Percentiles rank a stretch among this genome's conserved stretches.
These are phyloP conservation scores for Ceyx erithaca DNA, from an alignment of 2,797 vertebrate genomes.

Conservation along the genomic window DNA sequence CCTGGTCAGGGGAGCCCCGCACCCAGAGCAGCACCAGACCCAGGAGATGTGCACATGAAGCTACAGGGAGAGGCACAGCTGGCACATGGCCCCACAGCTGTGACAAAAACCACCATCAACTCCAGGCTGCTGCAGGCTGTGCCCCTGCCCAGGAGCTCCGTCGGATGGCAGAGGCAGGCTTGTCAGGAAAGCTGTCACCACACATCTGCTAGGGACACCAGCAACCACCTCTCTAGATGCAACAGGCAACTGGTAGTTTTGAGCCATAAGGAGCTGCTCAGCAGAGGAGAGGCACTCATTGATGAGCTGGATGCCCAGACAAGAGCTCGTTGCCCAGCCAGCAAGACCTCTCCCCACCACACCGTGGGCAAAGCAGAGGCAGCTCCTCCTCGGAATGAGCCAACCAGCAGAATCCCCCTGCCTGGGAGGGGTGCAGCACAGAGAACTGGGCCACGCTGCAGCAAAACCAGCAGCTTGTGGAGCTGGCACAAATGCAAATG, in stretches of 20 bases:
- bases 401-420: background rate
- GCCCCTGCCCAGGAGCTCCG: background rate
- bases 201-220: background rate
- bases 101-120: background rate
- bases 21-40: background rate
- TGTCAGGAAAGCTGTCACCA: background rate
- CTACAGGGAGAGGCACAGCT: background rate
- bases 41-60: fast-evolving
- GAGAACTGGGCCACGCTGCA: background rate
- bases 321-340: fast-evolving
- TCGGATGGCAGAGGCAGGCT: background rate
- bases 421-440: background rate
- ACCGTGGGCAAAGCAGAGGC: background rate
- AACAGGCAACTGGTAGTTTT: background rate
- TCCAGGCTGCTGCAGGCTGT: background rate
- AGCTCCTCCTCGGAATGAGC: background rate
- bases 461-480: background rate
- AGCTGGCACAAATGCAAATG: constrained; percentile 14
- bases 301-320: background rate
- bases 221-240: background rate
- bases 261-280: fast-evolving
- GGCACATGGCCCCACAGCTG: background rate
- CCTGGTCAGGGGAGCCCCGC: background rate
- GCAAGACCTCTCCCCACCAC: background rate
- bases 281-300: background rate